phyloP scores from a whole-genome alignment of 2,113 vertebrate species.

The Thunnus maccoyii region DNA sequence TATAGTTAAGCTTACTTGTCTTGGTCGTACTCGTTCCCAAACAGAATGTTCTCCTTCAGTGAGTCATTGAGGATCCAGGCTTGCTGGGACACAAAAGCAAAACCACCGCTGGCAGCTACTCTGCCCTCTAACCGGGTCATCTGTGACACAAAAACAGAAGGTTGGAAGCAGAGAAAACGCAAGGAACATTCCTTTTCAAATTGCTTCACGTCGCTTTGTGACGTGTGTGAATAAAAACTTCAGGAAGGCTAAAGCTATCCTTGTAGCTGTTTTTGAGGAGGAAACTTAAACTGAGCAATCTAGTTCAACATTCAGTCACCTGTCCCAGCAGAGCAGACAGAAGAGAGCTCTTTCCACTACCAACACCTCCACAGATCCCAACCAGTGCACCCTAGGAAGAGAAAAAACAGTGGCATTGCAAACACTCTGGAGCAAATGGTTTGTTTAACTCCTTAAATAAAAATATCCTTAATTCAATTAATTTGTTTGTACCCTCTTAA shows the following conservation, averaged over 20 bases:
- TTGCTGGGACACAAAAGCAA: slow-evolving; percentile 87
- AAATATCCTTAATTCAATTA: neutral
- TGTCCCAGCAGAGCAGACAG: slow-evolving; percentile 88
- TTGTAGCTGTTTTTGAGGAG: slow-evolving; percentile 8
- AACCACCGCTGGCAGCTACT: slow-evolving; percentile 80
- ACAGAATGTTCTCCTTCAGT: slow-evolving; percentile 87
- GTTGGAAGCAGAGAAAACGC: slow-evolving; percentile 5
- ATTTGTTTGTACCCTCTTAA: slow-evolving; percentile 78
- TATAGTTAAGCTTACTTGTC: slow-evolving; percentile 78
- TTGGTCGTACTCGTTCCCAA: slow-evolving; percentile 82
- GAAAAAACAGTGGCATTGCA: neutral
- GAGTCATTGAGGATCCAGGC: slow-evolving; percentile 89
- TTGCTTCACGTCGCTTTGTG: neutral
- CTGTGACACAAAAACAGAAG: slow-evolving; percentile 63
- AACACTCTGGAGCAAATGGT: neutral
- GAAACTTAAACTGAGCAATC: slow-evolving; percentile 14
- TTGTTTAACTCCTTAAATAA: neutral
- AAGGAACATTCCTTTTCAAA: slow-evolving; percentile 9
- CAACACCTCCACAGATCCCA: slow-evolving; percentile 88
- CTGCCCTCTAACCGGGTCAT: slow-evolving; percentile 87
- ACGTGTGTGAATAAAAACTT: neutral
- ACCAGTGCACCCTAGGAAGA: slow-evolving; percentile 83
- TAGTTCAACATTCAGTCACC: slow-evolving; percentile 69
- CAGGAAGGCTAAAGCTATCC: neutral
- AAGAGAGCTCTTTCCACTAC: slow-evolving; percentile 88